Conservation (phyloP, 1,140 invertebrate species). For the Drosophila guanche region DNA sequence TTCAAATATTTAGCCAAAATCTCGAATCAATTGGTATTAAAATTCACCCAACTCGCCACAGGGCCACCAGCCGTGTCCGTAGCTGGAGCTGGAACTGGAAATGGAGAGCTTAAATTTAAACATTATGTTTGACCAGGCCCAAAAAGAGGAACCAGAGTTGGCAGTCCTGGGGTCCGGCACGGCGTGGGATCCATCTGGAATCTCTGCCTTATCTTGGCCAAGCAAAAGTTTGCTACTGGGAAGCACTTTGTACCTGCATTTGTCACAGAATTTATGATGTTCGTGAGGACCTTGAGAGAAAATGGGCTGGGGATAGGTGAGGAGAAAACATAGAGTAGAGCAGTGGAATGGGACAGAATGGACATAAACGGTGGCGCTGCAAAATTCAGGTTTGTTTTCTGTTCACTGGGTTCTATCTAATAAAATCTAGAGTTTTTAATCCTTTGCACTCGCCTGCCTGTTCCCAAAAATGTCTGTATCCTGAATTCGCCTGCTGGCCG, state of each 20-base stretch:
- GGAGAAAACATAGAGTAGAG: slow-evolving; percentile 3
- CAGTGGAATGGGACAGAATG: neutral
- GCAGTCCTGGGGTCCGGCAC: neutral
- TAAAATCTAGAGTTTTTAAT: slow-evolving; percentile 80
- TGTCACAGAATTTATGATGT: slow-evolving; percentile 77
- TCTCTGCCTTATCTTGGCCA: slow-evolving; percentile 38
- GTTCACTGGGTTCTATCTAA: slow-evolving; percentile 75
- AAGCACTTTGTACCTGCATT: slow-evolving; percentile 74
- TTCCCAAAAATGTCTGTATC: slow-evolving; percentile 28
- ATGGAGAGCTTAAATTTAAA: slow-evolving; percentile 49
- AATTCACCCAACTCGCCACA: slow-evolving; percentile 32
- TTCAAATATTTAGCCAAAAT: slow-evolving; percentile 62
- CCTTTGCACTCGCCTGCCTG: slow-evolving; percentile 68
- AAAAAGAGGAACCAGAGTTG: neutral
- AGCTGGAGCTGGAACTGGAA: neutral
- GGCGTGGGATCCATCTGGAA: slow-evolving; percentile 7
- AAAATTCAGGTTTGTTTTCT: slow-evolving; percentile 63
- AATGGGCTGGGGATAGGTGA: neutral
- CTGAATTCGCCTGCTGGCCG: slow-evolving; percentile 23
- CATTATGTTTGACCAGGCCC: slow-evolving; percentile 49
- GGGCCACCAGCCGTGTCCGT: neutral
- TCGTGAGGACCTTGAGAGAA: slow-evolving; percentile 18
- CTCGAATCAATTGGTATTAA: slow-evolving; percentile 74
- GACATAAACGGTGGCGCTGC: slow-evolving; percentile 46
- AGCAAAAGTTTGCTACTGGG: slow-evolving; percentile 63